Conservation (phyloP, 2,888 invertebrate genomes). For the Melieria picta region DNA sequence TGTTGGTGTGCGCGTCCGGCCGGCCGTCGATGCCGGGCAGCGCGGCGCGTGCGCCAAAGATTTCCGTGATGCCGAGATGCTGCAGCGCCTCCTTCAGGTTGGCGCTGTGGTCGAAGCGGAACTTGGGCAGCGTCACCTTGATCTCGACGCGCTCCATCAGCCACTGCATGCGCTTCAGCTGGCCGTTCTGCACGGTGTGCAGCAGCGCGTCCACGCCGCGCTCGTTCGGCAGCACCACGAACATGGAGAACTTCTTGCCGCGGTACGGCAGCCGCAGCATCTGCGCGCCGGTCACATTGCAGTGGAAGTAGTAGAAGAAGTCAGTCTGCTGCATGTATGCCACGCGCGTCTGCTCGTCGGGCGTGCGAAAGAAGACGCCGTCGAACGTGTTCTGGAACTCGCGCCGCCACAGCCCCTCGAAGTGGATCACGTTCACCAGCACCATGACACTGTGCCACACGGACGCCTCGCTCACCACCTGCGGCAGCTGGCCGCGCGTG, state of each 20-base stretch:
- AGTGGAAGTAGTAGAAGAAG: constrained; percentile 75
- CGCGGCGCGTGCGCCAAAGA: constrained; percentile 77
- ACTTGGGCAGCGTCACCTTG: constrained; percentile 76
- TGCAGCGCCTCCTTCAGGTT: constrained; percentile 69
- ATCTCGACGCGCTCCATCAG: constrained; percentile 71
- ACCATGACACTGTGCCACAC: constrained; percentile 74
- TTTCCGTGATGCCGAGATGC: constrained; percentile 76
- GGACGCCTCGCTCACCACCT: constrained; percentile 73
- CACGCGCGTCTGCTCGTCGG: constrained; percentile 66
- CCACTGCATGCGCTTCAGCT: constrained; percentile 70
- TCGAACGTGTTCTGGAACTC: constrained; percentile 70
- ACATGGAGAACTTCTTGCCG: constrained; percentile 79
- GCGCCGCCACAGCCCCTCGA: constrained; percentile 82
- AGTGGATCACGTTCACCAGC: constrained; percentile 80
- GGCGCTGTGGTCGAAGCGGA: constrained; percentile 77
- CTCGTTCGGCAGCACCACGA: constrained; percentile 76
- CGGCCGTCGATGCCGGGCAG: constrained; percentile 76
- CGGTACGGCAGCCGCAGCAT: constrained; percentile 79
- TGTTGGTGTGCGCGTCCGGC: constrained; percentile 65
- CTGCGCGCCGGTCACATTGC: constrained; percentile 73
- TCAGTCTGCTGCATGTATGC: constrained; percentile 77
- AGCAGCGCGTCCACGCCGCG: constrained; percentile 73
- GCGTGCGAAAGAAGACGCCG: constrained; percentile 72
- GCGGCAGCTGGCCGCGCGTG: constrained; percentile 78
- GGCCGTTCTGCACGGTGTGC: constrained; percentile 69